Evolutionary conservation across 2,888 invertebrate species (phyloP).

Genomic region (Bugulina stolonifera): DNA sequence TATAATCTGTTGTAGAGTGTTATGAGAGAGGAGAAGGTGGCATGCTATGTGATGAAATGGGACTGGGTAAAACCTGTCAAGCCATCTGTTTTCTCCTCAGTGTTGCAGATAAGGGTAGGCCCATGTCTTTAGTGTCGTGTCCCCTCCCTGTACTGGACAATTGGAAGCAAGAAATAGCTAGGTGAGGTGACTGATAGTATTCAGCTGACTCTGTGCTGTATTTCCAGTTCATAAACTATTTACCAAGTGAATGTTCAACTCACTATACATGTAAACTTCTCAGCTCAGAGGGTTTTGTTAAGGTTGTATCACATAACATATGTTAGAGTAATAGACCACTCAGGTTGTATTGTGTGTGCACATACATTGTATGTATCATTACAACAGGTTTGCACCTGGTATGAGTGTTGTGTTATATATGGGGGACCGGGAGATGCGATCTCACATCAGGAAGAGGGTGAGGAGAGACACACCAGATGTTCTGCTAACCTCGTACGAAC

Average conservation of each 20-base stretch:
- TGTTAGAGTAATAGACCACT: neutral
- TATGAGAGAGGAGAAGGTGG: constrained; percentile 43
- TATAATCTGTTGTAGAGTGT: constrained; percentile 32
- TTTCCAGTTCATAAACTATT: too few species aligned
- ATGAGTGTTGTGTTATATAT: constrained; percentile 40
- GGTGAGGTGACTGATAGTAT: too few species aligned
- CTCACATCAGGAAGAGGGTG: constrained; percentile 35
- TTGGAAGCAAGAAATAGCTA: constrained; percentile 46
- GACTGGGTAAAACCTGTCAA: constrained; percentile 53
- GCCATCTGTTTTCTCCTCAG: constrained; percentile 45
- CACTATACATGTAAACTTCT: too few species aligned
- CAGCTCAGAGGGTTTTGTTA: too few species aligned
- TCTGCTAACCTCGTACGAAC: constrained; percentile 53
- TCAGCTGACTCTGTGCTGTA: too few species aligned
- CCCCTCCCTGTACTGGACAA: constrained; percentile 49
- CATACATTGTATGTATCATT: too few species aligned
- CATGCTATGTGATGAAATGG: constrained; percentile 53
- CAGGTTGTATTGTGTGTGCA: too few species aligned
- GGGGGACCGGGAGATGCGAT: constrained; percentile 49
- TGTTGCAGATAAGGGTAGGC: neutral
- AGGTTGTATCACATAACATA: neutral
- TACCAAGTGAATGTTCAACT: too few species aligned
- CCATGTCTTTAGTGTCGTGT: constrained; percentile 38
- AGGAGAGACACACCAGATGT: constrained; percentile 39
- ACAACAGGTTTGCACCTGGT: constrained; percentile 48